Evolutionary conservation across 2,888 invertebrate species (phyloP).

Genomic region (Pogonocherus hispidulus): DNA sequence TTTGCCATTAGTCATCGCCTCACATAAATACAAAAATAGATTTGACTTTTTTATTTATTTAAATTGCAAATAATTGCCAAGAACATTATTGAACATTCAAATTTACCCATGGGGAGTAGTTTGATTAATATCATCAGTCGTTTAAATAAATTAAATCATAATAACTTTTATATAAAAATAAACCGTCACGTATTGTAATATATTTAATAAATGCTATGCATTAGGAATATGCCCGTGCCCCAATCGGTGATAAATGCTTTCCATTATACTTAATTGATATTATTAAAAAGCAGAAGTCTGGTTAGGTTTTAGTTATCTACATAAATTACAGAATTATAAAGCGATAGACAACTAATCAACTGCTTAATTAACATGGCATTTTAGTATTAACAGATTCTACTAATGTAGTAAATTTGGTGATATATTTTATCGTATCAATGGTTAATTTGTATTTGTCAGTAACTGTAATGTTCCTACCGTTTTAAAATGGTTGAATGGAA

Average conservation of each 20-base stretch:
- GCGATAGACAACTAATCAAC: conserved; percentile 31
- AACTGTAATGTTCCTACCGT: not conserved
- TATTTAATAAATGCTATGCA: conserved; percentile 5
- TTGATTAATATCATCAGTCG: conserved; percentile 17
- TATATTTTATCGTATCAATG: conserved; percentile 32
- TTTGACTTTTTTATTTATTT: not conserved
- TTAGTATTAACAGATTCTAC: conserved; percentile 16
- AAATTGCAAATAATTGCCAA: not conserved
- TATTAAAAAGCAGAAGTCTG: conserved; percentile 33
- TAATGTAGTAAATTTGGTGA: conserved; percentile 27
- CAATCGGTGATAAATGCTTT: conserved; percentile 23
- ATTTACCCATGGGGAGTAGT: conserved; percentile 1
- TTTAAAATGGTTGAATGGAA: not conserved
- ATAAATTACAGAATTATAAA: conserved; percentile 33
- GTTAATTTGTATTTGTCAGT: conserved; percentile 34
- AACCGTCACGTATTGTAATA: conserved; percentile 6
- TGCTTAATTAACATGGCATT: conserved; percentile 30
- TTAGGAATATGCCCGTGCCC: not conserved
- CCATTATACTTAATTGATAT: conserved; percentile 32
- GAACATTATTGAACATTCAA: not conserved
- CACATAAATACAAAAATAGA: not conserved
- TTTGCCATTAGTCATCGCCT: not conserved
- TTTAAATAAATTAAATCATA: conserved; percentile 5
- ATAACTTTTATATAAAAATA: conserved; percentile 11
- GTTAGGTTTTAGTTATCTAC: conserved; percentile 29